These are phyloP conservation scores for Conchocele bisecta DNA, from an alignment of 2,888 invertebrate species.

Conservation along the genomic window DNA sequence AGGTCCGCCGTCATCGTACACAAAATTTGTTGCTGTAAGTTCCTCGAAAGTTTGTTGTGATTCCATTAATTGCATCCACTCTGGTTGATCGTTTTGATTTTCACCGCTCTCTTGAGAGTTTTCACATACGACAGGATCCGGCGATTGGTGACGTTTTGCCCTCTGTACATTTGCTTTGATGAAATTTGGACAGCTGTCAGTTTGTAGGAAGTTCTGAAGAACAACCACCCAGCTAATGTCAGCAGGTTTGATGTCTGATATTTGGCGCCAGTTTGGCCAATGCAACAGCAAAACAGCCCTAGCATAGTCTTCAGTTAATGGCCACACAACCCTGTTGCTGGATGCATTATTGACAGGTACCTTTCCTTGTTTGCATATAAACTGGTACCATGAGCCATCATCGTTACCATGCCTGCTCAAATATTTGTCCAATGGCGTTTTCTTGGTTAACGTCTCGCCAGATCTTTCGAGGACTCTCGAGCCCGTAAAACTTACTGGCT, in stretches of 20 bases:
- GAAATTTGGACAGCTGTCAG: conserved; percentile 39
- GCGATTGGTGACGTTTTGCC: conserved; percentile 5
- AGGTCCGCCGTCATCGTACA: conserved; percentile 62
- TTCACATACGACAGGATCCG: background rate
- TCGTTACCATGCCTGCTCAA: background rate
- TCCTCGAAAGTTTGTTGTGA: conserved; percentile 32
- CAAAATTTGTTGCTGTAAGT: conserved; percentile 21
- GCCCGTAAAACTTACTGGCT: conserved; percentile 42
- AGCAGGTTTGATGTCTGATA: conserved; percentile 48
- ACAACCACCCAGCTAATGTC: conserved; percentile 44
- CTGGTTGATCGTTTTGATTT: conserved; percentile 33
- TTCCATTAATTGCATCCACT: conserved; percentile 51
- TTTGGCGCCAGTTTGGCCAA: conserved; percentile 55
- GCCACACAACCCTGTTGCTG: conserved; percentile 37
- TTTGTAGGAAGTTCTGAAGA: conserved; percentile 34
- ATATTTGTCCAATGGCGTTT: conserved; percentile 42
- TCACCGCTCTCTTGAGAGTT: background rate
- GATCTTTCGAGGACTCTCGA: conserved; percentile 25
- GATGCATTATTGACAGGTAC: conserved; percentile 24
- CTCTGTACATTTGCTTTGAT: conserved; percentile 52
- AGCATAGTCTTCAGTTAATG: conserved; percentile 45
- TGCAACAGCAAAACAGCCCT: conserved; percentile 45
- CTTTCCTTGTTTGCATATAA: conserved; percentile 14
- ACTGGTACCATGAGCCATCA: conserved; percentile 13
- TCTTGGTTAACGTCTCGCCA: conserved; percentile 28